phyloP scores from a whole-genome alignment of 1,140 invertebrate genomes.

The Venustaconcha ellipsiformis region DNA sequence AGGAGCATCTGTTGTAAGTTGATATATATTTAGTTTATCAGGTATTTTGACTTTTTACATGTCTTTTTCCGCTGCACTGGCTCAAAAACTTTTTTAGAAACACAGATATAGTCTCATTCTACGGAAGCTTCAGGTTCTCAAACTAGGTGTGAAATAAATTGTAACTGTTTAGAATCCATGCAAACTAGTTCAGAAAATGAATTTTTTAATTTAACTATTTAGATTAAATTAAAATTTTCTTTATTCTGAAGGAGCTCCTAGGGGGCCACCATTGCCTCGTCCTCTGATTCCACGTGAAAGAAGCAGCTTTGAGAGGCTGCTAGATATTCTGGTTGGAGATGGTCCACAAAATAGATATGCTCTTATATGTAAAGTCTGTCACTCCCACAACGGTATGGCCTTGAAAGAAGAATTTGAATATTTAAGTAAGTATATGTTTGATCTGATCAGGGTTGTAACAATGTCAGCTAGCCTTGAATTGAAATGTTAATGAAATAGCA shows the following conservation, averaged over 20 bases:
- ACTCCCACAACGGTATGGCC: conserved; percentile 97
- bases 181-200: too few relatives aligned
- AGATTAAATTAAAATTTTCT: not conserved
- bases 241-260: conserved; percentile 35
- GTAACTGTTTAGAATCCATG: too few relatives aligned
- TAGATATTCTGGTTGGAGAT: conserved; percentile 96
- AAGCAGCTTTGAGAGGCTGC: conserved; percentile 84
- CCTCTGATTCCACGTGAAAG: conserved; percentile 76
- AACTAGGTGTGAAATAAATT: too few relatives aligned
- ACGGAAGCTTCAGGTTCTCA: too few relatives aligned
- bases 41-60: too few relatives aligned
- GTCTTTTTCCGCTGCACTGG: too few relatives aligned
- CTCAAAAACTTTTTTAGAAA: too few relatives aligned
- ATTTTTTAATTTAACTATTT: too few relatives aligned
- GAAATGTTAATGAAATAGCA: not conserved
- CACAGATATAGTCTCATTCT: too few relatives aligned
- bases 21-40: too few relatives aligned
- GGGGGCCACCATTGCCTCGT: conserved; percentile 66
- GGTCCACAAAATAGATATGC: conserved; percentile 95
- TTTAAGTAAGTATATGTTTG: conserved; percentile 74
- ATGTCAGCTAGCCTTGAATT: not conserved
- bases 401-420: conserved; percentile 97
- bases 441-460: not conserved
- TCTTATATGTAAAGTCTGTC: conserved; percentile 91
- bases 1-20: too few relatives aligned